A percentile compares a stretch with the other conserved stretches of the same genome.
Conservation (phyloP, 2,888 invertebrate genomes). For the Anoplius nigerrimus region DNA sequence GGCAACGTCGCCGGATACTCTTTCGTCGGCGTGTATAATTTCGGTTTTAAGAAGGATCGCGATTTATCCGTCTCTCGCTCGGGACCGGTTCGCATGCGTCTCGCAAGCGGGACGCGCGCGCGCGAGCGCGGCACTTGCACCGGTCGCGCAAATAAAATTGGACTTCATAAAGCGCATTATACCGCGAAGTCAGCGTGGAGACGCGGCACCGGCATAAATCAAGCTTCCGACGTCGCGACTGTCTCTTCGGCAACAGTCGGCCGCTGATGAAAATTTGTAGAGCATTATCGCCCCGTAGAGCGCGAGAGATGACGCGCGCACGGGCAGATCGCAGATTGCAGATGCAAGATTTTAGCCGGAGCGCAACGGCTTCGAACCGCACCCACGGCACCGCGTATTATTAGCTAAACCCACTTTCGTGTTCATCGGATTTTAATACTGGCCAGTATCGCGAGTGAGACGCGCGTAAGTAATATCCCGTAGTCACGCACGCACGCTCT, state of each 20-base stretch:
- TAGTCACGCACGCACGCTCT: no score
- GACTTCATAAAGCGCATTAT: conserved; percentile 46
- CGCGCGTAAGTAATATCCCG: no score
- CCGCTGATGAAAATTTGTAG: conserved; percentile 51
- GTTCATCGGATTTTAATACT: no score
- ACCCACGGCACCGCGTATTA: no score
- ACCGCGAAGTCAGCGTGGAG: conserved; percentile 44
- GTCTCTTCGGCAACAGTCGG: not conserved
- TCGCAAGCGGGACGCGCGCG: conserved; percentile 5
- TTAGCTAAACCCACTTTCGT: no score
- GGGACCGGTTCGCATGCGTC: conserved; percentile 38
- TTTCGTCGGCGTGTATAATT: no score
- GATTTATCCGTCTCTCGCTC: conserved; percentile 39
- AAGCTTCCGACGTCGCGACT: conserved; percentile 9
- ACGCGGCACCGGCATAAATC: conserved; percentile 43
- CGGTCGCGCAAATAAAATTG: conserved; percentile 33
- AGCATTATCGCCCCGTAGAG: conserved; percentile 37
- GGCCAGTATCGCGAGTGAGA: no score
- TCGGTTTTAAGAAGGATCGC: conserved; percentile 8
- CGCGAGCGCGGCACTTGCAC: conserved; percentile 21
- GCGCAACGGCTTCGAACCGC: no score
- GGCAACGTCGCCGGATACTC: not conserved
- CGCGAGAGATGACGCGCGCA: not conserved
- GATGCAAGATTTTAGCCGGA: no score
- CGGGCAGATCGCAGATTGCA: no score